Evolutionary conservation across 2,888 invertebrate species (phyloP), one percentile per base, ranked within the genome.

Genomic region (Dorcus hopei): DNA sequence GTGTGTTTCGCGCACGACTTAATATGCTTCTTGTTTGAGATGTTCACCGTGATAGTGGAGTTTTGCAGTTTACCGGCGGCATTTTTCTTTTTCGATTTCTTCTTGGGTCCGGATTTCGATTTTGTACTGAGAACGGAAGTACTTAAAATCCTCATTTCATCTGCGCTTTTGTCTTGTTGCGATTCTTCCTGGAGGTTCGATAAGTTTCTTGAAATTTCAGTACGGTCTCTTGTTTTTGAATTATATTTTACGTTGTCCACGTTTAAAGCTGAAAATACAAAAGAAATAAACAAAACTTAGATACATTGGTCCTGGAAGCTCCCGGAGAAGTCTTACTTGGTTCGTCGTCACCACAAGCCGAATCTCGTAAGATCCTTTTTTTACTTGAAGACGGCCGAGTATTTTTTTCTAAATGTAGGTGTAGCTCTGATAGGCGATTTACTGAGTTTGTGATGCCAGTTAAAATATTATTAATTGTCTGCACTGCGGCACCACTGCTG

Each of bases 391-490:
- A 41, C 9, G 9, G 38, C 1, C 54, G 49, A n/a, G 47, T 50
- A 33, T 57, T 54, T 9, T 48, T 52, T 43, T 62, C 49, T n/a
- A 55, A 47, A 38, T 48, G 49, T 3, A 58, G 52, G 8, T 59
- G 57, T 38, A 58, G 43, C 38, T 59, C 47, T 19, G 77, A 74
- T 2, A 77, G 60, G 49, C 74, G 65, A 61, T 79, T 77, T 1
- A 77, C 75, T 2, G 77, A 77, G 49, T 74, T 70, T 0, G 78
- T 75, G 47, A 77, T 77, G 11, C 77, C 77, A 49, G 70, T 74
- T 8, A 78, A 64, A 33, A 78, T 78, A 58, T 74, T 74, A 56
- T 77, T 76, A 52, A 78, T 77, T 1, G 77, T 77, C 52, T 68
- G 65, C 7, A 76, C 72, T 4, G 76, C 74, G 4, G 75, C 74